Percentiles rank a stretch among this genome's conserved stretches.
These are phyloP conservation scores for Arothron firmamentum DNA, from an alignment of 2,113 vertebrate genomes.

Conservation along the genomic window DNA sequence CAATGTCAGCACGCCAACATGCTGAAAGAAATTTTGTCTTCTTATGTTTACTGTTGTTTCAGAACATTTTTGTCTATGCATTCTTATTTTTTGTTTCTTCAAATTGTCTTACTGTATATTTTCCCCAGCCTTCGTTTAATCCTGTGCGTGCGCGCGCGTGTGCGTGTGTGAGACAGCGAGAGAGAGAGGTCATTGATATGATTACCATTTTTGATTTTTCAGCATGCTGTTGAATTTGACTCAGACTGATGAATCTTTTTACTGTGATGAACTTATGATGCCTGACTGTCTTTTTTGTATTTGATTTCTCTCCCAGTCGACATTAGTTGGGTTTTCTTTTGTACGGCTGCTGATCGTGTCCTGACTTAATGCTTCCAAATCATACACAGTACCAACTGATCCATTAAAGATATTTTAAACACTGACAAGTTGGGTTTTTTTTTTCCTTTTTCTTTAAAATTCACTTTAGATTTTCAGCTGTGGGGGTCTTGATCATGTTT, in stretches of 20 bases:
- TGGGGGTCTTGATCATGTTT: neutral
- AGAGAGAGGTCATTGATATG: conserved; percentile 19
- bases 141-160: conserved; percentile 21
- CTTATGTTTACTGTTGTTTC: conserved; percentile 70
- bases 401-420: conserved; percentile 77
- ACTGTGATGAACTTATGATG: conserved; percentile 67
- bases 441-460: neutral
- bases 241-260: conserved; percentile 66
- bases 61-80: conserved; percentile 74
- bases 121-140: conserved; percentile 49
- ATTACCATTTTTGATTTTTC: conserved; percentile 41
- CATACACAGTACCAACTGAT: conserved; percentile 73
- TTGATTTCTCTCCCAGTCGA: conserved; percentile 35
- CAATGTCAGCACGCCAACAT: conserved; percentile 51
- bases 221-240: conserved; percentile 61
- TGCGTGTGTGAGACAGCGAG: conserved; percentile 13
- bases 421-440: neutral
- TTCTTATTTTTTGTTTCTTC: conserved; percentile 38
- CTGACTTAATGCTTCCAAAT: conserved; percentile 77
- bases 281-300: conserved; percentile 51
- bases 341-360: conserved; percentile 70
- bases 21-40: conserved; percentile 50
- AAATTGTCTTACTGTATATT: conserved; percentile 69
- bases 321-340: conserved; percentile 61
- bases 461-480: too few species aligned